Percentiles rank a stretch among this genome's conserved stretches.
These are phyloP conservation scores for Delphinapterus leucas DNA, from an alignment of 2,113 vertebrate species.

Conservation along the genomic window DNA sequence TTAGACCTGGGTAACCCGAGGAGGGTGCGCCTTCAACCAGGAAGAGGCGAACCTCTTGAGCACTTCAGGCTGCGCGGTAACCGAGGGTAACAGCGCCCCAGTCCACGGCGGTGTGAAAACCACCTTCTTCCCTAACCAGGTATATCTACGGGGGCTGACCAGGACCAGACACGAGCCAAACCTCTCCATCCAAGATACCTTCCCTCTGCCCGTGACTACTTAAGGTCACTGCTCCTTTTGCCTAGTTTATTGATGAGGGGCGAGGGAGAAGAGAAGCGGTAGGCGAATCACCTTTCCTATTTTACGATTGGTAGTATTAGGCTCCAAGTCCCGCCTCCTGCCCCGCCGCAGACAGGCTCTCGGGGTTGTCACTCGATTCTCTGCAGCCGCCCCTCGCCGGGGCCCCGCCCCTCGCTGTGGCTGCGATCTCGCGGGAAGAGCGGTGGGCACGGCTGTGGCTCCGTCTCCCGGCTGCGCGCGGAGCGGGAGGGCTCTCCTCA, in stretches of 20 bases:
- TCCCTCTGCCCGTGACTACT: neutral
- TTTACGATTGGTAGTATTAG: slow-evolving; percentile 14
- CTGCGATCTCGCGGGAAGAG: slow-evolving; percentile 79
- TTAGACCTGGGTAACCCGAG: neutral
- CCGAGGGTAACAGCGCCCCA: neutral
- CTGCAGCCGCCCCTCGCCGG: neutral
- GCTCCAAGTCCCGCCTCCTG: neutral
- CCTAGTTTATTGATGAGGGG: neutral
- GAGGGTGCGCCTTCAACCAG: neutral
- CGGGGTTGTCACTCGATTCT: neutral
- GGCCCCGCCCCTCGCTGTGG: slow-evolving; percentile 35
- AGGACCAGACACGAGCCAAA: neutral
- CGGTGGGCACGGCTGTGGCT: slow-evolving; percentile 59
- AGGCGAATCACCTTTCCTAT: neutral
- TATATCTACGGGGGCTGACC: neutral
- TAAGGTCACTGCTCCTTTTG: neutral
- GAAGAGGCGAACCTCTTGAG: neutral
- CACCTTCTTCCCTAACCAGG: neutral
- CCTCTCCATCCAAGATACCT: neutral
- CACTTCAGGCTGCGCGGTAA: neutral
- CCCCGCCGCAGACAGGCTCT: neutral
- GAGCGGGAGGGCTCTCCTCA: slow-evolving; percentile 46
- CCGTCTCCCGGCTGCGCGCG: slow-evolving; percentile 22
- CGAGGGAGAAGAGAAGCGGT: neutral
- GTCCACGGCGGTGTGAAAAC: neutral